Evolutionary conservation across 1,140 invertebrate genomes (phyloP), one percentile per base, ranked within the genome.

Genomic region (Polyergus mexicanus): DNA sequence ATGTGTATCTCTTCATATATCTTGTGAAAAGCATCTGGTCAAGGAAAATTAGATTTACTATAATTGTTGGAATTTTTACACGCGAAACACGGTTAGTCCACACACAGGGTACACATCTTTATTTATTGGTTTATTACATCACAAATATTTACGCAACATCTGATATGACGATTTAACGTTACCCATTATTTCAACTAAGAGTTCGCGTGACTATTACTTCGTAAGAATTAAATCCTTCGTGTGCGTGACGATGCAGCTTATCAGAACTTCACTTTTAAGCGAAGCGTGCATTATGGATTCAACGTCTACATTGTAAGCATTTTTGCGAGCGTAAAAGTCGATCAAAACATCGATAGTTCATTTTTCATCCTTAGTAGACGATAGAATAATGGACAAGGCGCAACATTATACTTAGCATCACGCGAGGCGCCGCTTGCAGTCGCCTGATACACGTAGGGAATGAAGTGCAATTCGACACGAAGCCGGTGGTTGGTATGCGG

Each of bases 381-480:
- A 58, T 41, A n/a, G 54, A 58, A 41, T 72, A 58, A 81, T 72
- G 66, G 54, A 72, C 47, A 13, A 22, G 51, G 54, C 6, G 51
- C 22, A 58, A 44, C 35, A 11, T 71, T 72, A 72, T 81, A 60
- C 51, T 81, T 81, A 3, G 4, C 38, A 35, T 38, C 78, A 66
- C 65, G 44, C 63, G 54, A 85, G 58, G 38, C 54, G 28, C 56
- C 32, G 41, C n/a, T 83, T 35, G 32, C 5, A 19, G 41, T 41
- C 28, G 62, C 8, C 32, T 28, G 47, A 54, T 60, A 25, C 4
- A 35, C 38, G 25, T n/a, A 7, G 65, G 2, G 68, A 84, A 25
- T 75, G 81, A 58, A 66, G 69, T 41, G 19, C 44, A 32, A 83
- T 87, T 75, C 58, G 62, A 87, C 76, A 74, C 60, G 85, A 56